phyloP scores from a whole-genome alignment of 2,797 vertebrate genomes.

The Epinephelus awoara region DNA sequence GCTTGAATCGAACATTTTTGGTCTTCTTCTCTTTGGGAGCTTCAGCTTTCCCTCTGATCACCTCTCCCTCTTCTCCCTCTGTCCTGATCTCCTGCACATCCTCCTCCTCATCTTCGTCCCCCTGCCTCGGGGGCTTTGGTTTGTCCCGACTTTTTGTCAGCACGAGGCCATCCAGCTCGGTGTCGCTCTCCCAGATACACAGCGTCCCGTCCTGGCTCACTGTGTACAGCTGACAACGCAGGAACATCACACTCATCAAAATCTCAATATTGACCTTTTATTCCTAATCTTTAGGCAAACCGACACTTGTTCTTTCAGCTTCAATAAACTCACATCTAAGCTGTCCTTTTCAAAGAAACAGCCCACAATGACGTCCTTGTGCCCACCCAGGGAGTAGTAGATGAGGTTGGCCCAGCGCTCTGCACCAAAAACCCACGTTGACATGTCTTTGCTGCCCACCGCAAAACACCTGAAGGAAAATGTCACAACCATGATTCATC shows the following conservation, averaged over 20 bases:
- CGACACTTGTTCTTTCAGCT: not conserved
- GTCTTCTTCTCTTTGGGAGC: slow-evolving; percentile 74
- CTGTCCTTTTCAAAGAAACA: slow-evolving; percentile 96
- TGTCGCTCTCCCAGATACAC: slow-evolving; percentile 96
- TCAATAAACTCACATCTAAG: slow-evolving; percentile 88
- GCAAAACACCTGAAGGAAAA: slow-evolving; percentile 90
- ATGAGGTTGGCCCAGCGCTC: slow-evolving; percentile 97
- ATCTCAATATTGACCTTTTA: not conserved
- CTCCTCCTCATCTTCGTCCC: slow-evolving; percentile 55
- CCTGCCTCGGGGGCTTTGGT: slow-evolving; percentile 26
- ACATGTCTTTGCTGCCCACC: slow-evolving; percentile 97
- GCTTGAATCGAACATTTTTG: slow-evolving; percentile 90
- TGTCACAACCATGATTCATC: not conserved
- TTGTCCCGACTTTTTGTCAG: slow-evolving; percentile 64
- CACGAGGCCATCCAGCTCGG: slow-evolving; percentile 86
- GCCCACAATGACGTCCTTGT: slow-evolving; percentile 93
- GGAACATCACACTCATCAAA: not conserved
- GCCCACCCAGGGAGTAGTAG: slow-evolving; percentile 95
- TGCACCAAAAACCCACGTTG: slow-evolving; percentile 97
- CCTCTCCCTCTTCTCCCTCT: slow-evolving; percentile 82
- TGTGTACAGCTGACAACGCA: slow-evolving; percentile 90
- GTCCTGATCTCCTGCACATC: slow-evolving; percentile 48
- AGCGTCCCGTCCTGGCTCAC: slow-evolving; percentile 93
- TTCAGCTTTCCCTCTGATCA: slow-evolving; percentile 87
- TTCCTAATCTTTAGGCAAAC: not conserved